A percentile compares a stretch with the other conserved stretches of the same genome.
Conservation (phyloP, 2,888 invertebrate genomes). For the Agrochola macilenta region DNA sequence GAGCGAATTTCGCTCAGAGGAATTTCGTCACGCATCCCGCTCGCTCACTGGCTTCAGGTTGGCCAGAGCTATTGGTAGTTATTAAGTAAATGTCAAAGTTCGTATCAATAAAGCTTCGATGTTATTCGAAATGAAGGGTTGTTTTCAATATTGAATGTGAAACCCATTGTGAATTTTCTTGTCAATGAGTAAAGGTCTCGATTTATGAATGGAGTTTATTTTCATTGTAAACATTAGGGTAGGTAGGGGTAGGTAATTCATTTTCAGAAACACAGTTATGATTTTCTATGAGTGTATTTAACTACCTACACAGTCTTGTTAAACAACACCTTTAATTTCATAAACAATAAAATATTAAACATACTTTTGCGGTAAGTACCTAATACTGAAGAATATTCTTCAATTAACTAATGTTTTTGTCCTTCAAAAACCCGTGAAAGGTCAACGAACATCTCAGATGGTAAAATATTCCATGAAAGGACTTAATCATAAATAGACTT, state of each 20-base stretch:
- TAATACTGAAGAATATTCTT: conserved; percentile 3
- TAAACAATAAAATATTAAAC: background rate
- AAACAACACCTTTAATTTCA: background rate
- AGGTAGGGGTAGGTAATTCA: conserved; percentile 8
- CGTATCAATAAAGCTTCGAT: conserved; percentile 12
- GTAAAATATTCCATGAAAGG: too few species aligned
- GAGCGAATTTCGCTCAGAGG: too few species aligned
- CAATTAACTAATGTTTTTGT: background rate
- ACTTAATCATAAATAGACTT: too few species aligned
- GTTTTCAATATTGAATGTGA: conserved; percentile 17
- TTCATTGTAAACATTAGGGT: conserved; percentile 11
- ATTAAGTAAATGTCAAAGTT: conserved; percentile 40
- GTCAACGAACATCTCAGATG: background rate
- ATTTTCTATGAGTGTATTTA: background rate
- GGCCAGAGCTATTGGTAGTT: background rate
- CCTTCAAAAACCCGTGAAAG: background rate
- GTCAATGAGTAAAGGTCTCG: conserved; percentile 12
- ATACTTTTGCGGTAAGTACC: background rate
- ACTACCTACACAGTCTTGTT: conserved; percentile 1
- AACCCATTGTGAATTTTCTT: conserved; percentile 22
- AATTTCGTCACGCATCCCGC: too few species aligned
- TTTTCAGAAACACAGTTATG: conserved; percentile 1
- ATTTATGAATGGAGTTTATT: conserved; percentile 46
- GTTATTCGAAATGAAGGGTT: conserved; percentile 10
- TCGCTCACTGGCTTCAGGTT: background rate